phyloP scores from a whole-genome alignment of 2,797 vertebrate genomes.

The Xenentodon cancila region DNA sequence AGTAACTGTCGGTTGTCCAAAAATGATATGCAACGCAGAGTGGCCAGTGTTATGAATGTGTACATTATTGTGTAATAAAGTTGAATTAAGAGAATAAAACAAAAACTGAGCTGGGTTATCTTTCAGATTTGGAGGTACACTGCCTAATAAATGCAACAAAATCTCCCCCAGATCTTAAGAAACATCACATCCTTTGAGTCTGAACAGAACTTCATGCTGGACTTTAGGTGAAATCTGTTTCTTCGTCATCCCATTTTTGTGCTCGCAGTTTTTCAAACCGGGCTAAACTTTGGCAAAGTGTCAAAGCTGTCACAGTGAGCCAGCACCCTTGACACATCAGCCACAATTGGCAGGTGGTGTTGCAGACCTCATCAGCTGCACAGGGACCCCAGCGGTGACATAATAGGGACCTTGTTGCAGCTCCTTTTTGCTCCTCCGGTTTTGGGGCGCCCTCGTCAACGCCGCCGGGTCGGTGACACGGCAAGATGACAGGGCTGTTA shows the following conservation, averaged over 20 bases:
- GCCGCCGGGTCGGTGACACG: conserved; percentile 42
- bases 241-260: background rate
- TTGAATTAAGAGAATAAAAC: no score
- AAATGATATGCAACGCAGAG: no score
- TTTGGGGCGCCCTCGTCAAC: conserved; percentile 36
- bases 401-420: conserved; percentile 26
- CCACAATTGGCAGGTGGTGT: conserved; percentile 20
- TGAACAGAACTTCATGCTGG: background rate
- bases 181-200: background rate
- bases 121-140: no score
- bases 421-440: conserved; percentile 35
- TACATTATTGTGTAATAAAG: no score
- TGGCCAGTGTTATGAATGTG: no score
- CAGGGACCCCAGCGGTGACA: conserved; percentile 34
- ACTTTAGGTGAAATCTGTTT: background rate
- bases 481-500: conserved; percentile 61
- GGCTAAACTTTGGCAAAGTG: conserved; percentile 30
- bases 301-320: conserved; percentile 18
- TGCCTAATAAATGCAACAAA: no score
- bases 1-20: no score
- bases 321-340: conserved; percentile 31
- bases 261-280: conserved; percentile 1
- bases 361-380: conserved; percentile 64
- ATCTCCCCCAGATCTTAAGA: background rate
- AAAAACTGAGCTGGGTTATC: no score